Base-by-base conservation (phyloP, 2,888 invertebrate species). In the Mesochorus sp. region DNA sequence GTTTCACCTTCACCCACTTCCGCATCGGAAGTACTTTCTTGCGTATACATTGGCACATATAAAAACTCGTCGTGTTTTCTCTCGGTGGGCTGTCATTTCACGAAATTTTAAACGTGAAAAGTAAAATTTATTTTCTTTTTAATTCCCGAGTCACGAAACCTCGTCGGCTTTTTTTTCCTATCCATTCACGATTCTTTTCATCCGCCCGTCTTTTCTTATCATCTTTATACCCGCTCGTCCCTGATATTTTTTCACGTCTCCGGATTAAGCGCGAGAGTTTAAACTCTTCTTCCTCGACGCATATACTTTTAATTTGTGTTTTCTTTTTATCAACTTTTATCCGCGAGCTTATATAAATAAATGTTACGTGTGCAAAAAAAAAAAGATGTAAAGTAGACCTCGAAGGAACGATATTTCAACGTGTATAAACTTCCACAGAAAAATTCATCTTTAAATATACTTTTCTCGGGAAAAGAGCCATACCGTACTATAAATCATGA, bases 1-100 rank as follows among this genome's bases (percentile, higher is more conserved):
- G 77, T 68, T 64, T 67, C 68, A 73, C 73, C 73, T 77, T 77
- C 73, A 64, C 57, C 73, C 39, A 78, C 68, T 78, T 78, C 77
- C 77, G 73, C n/a, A 64, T 68, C 73, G 77, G 77, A 78, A 78
- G 73, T 59, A 78, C 68, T 68, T 68, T 70, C 49, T 26, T 53
- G 17, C 28, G 14, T 12, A n/a, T n/a, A 28, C 31, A 19, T 39
- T 59, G 12, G 19, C 28, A 49, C 57, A 34, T 12, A 19, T n/a
- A n/a, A n/a, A n/a, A n/a, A n/a, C n/a, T n/a, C n/a, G n/a, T 39
- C 42, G n/a, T 17, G 10, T 26, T 76, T 71, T 71, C 64, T 71
- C 49, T 59, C 42, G 26, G 34, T 12, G 34, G 34, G 5, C 2
- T 31, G 47, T n/a, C 34, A 62, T 47, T 39, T 68, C 26, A 19